These are phyloP conservation scores for Portunus trituberculatus DNA, from an alignment of 1,140 invertebrate genomes.

Conservation along the genomic window DNA sequence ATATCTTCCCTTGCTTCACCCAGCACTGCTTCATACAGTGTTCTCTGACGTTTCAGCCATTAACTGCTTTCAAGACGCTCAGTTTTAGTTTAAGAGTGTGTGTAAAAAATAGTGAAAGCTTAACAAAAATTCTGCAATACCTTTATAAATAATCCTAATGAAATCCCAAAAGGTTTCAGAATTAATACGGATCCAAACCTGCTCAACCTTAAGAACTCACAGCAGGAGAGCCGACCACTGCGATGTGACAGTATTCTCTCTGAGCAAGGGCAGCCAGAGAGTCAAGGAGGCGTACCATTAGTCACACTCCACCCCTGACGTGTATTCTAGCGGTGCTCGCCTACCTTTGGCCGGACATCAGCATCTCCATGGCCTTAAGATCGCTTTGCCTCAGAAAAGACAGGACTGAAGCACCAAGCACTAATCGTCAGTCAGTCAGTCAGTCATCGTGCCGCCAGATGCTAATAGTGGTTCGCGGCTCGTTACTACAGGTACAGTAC, in stretches of 20 bases:
- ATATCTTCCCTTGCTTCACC: background rate
- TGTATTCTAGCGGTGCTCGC: too few relatives aligned
- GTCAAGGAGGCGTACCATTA: background rate
- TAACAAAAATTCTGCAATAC: too few relatives aligned
- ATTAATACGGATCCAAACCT: too few relatives aligned
- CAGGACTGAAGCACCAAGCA: background rate
- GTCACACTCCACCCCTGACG: background rate
- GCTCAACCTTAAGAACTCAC: too few relatives aligned
- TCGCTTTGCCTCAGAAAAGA: background rate
- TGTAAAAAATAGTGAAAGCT: too few relatives aligned
- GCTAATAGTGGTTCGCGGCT: background rate
- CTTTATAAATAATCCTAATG: too few relatives aligned
- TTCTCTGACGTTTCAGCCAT: too few relatives aligned
- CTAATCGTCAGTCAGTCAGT: background rate
- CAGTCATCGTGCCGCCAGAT: background rate
- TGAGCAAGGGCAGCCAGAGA: background rate
- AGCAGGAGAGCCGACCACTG: too few relatives aligned
- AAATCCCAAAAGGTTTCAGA: too few relatives aligned
- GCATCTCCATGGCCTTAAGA: background rate
- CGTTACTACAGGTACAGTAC: background rate
- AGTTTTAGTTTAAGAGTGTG: too few relatives aligned
- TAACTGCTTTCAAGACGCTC: too few relatives aligned
- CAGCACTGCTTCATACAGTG: too few relatives aligned
- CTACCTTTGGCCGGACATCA: background rate
- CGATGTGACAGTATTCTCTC: background rate